A percentile compares a stretch with the other conserved stretches of the same genome.
phyloP scores from a whole-genome alignment of 2,113 vertebrate species.

The Istiophorus platypterus region DNA sequence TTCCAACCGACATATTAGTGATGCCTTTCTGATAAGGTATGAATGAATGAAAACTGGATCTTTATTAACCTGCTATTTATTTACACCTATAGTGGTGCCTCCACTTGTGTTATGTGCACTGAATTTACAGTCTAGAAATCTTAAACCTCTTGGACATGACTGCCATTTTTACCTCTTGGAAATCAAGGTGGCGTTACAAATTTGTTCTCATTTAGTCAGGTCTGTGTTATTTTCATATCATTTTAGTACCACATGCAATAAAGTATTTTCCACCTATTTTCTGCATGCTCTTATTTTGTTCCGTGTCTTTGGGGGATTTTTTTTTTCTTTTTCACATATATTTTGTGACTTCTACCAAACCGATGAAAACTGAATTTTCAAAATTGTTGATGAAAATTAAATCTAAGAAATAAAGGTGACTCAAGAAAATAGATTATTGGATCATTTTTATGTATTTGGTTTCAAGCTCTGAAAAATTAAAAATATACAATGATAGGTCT shows the following conservation, averaged over 20 bases:
- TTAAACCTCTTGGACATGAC: not conserved
- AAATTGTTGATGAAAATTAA: not conserved
- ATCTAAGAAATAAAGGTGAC: not conserved
- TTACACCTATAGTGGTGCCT: not conserved
- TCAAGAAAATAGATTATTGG: not conserved
- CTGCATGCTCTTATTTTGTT: not conserved
- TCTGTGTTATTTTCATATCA: not conserved
- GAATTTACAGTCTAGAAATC: constrained; percentile 15
- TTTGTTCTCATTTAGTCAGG: too few species aligned
- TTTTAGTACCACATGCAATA: not conserved
- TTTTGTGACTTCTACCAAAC: constrained; percentile 2
- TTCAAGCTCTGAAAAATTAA: not conserved
- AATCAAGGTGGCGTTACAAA: not conserved
- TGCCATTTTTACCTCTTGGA: not conserved
- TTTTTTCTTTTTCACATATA: not conserved
- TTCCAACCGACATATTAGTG: not conserved
- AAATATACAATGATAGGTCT: not conserved
- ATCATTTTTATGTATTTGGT: not conserved
- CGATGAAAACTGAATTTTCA: too few species aligned
- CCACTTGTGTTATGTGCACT: constrained; percentile 24
- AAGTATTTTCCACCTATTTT: not conserved
- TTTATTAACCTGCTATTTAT: constrained; percentile 27
- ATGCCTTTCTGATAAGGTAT: constrained; percentile 29
- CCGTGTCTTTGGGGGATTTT: not conserved
- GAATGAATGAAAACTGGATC: constrained; percentile 30